Base-by-base conservation (phyloP, 2,113 vertebrate species). In the Odocoileus hemionus region DNA sequence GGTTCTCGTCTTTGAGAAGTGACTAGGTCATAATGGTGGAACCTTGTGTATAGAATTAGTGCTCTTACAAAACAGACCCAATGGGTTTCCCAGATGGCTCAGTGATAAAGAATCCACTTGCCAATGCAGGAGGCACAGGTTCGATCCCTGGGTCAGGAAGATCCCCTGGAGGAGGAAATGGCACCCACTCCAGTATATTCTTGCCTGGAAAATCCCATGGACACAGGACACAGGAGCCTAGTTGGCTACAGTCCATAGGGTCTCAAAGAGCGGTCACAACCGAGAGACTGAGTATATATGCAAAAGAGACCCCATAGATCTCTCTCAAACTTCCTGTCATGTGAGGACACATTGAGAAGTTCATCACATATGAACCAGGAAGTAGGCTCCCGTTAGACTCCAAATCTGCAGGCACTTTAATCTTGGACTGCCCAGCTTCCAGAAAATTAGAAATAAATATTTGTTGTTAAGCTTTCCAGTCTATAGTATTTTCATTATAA, bases 221-320 rank as follows among this genome's bases (percentile, higher is more conserved):
- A 70, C 67, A 39, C 67, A 23, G 23, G 70, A 70, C 67, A 70
- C 67, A 70, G 10, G 10, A 70, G 67, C n/a, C 23, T 76, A 36
- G 23, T 39, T 70, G 67, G 19, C 67, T 12, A 70, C n/a, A 39
- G n/a, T 76, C 23, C 12, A 2, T 4, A 43, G 70, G 70, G 12
- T 26, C n/a, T 25, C 36, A 43, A 43, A 76, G 70, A 76, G 70
- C 0, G 0, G 36, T 43, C 36, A 14, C 1, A 1, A 13, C 36
- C 26, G 70, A 7, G 70, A 7, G 67, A 23, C n/a, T 70, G 67
- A 70, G 67, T 5, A 23, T 23, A 11, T 10, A 23, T 70, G n/a
- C 67, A 2, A 3, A 39, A 70, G 52, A 39, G 33, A 14, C 45
- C 43, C 28, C 25, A 33, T 1, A 39, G 33, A 84, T 33, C 28